phyloP scores from a whole-genome alignment of 2,888 invertebrate genomes.

The Deilephila porcellus region DNA sequence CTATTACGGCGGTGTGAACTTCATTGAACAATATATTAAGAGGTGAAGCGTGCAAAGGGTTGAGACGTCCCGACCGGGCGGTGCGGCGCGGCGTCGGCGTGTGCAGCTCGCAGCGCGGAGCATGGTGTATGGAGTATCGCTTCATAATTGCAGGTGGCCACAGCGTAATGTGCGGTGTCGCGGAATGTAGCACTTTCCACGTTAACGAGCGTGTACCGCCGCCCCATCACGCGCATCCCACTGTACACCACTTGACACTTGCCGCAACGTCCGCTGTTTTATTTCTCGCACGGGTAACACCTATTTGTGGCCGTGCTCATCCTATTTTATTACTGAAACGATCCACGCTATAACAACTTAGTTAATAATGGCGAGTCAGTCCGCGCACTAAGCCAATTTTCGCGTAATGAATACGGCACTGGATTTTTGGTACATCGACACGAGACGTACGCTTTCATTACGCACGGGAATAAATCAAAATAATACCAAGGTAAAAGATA shows the following conservation, averaged over 20 bases:
- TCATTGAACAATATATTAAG: conserved; percentile 46
- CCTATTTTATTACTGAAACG: conserved; percentile 66
- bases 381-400: conserved; percentile 54
- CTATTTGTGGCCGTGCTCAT: conserved; percentile 73
- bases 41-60: conserved; percentile 21
- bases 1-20: conserved; percentile 32
- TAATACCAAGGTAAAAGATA: conserved; percentile 81
- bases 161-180: conserved; percentile 74
- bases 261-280: conserved; percentile 72
- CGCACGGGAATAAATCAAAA: conserved; percentile 81
- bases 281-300: conserved; percentile 66
- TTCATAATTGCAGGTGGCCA: conserved; percentile 66
- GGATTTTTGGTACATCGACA: conserved; percentile 74
- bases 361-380: conserved; percentile 57
- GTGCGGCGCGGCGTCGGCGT: background rate
- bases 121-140: conserved; percentile 39
- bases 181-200: conserved; percentile 72
- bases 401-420: conserved; percentile 63
- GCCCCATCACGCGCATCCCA: conserved; percentile 58
- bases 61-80: conserved; percentile 3
- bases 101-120: background rate
- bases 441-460: conserved; percentile 82
- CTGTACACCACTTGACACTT: conserved; percentile 45
- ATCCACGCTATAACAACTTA: conserved; percentile 58
- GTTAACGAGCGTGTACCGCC: conserved; percentile 69